phyloP scores from a whole-genome alignment of 2,797 vertebrate genomes.

The Ambastaia sidthimunki region DNA sequence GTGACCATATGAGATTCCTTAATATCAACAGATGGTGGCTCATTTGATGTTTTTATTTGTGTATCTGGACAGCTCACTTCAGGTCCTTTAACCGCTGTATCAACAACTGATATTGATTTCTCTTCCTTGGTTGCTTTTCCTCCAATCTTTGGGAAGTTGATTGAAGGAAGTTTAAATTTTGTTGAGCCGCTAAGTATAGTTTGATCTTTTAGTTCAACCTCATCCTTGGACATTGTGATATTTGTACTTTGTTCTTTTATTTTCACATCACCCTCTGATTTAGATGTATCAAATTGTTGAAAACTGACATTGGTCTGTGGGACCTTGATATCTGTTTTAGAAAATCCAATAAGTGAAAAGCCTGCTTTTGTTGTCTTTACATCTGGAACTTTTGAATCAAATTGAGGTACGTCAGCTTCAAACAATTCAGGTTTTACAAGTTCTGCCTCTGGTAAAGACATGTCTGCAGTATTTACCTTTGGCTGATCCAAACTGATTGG shows the following conservation, averaged over 20 bases:
- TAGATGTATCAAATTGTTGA: conserved; percentile 48
- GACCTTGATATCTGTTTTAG: conserved; percentile 49
- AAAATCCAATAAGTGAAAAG: conserved; percentile 58
- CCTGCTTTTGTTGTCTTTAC: conserved; percentile 51
- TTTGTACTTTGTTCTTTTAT: conserved; percentile 42
- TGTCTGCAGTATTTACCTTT: conserved; percentile 27
- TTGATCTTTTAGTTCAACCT: conserved; percentile 11
- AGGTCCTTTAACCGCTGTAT: conserved; percentile 25
- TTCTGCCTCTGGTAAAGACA: conserved; percentile 47
- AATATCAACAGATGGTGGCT: conserved; percentile 28
- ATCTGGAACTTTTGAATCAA: conserved; percentile 41
- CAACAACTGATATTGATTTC: not conserved
- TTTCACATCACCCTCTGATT: conserved; percentile 39
- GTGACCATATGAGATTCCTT: conserved; percentile 21
- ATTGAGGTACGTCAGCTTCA: conserved; percentile 43
- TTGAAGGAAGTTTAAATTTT: conserved; percentile 55
- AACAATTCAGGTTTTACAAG: conserved; percentile 11
- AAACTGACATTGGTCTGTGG: conserved; percentile 40
- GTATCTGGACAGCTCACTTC: conserved; percentile 26
- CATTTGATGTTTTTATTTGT: conserved; percentile 27
- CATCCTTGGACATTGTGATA: conserved; percentile 44
- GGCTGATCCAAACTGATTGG: conserved; percentile 6
- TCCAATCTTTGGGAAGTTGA: conserved; percentile 47
- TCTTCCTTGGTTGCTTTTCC: conserved; percentile 21
- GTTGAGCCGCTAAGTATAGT: conserved; percentile 21